Conservation (phyloP, 2,113 vertebrate species). For the Tetraodon nigroviridis region DNA sequence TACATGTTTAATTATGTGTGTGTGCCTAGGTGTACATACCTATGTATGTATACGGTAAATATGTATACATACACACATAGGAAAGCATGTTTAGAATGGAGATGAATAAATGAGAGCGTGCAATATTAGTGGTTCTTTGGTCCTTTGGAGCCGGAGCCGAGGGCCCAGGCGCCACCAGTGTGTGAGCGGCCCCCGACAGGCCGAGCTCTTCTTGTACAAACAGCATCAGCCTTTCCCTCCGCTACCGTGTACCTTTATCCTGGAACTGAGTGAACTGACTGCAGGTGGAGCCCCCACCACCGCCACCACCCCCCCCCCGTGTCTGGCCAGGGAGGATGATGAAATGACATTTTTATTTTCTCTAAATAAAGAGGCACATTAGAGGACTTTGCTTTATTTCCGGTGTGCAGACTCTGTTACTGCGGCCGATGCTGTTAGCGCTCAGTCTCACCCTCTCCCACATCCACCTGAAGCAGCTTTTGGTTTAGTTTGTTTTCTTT, state of each 20-base stretch:
- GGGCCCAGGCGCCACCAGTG: conserved; percentile 80
- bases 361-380: conserved; percentile 89
- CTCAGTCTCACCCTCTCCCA: too few relatives aligned
- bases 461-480: too few relatives aligned
- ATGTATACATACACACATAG: conserved; percentile 79
- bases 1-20: conserved; percentile 82
- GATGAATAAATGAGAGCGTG: conserved; percentile 77
- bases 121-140: conserved; percentile 82
- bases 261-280: conserved; percentile 70
- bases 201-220: conserved; percentile 81
- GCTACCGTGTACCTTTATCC: conserved; percentile 77
- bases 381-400: conserved; percentile 84
- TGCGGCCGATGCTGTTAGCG: not conserved
- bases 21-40: conserved; percentile 77
- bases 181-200: conserved; percentile 76
- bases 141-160: conserved; percentile 77
- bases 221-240: conserved; percentile 78
- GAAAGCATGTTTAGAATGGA: conserved; percentile 78
- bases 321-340: conserved; percentile 81
- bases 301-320: too few relatives aligned
- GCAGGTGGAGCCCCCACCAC: conserved; percentile 71
- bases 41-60: conserved; percentile 77
- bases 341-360: conserved; percentile 85
- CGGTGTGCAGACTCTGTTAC: conserved; percentile 74
- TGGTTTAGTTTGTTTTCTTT: too few relatives aligned